These are phyloP conservation scores for Bos indicus DNA, from an alignment of 2,113 vertebrate species.

Conservation along the genomic window DNA sequence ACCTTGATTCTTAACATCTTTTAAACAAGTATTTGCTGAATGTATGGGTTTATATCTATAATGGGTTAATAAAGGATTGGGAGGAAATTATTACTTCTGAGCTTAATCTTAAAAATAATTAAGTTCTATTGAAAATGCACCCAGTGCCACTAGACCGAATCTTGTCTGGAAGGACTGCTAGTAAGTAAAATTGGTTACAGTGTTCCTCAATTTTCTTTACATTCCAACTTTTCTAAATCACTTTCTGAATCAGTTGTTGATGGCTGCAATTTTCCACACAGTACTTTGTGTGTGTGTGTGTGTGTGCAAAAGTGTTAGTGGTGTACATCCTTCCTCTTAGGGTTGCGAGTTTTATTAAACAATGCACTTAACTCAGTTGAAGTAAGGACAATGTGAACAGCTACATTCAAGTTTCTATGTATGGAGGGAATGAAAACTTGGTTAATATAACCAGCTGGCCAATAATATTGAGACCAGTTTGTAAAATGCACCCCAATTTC, in stretches of 20 bases:
- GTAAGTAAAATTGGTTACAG: background rate
- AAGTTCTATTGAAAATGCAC: background rate
- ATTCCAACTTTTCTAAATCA: background rate
- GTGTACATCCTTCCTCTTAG: background rate
- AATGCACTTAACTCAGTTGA: background rate
- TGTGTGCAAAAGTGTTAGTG: background rate
- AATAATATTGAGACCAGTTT: background rate
- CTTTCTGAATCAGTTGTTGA: background rate
- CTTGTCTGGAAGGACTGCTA: background rate
- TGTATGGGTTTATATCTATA: background rate
- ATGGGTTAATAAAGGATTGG: background rate
- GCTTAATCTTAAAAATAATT: background rate
- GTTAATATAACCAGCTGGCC: background rate
- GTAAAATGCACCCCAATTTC: slow-evolving; percentile 9
- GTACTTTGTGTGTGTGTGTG: background rate
- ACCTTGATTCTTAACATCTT: background rate
- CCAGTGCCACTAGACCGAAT: background rate
- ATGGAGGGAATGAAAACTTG: background rate
- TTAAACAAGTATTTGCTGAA: background rate
- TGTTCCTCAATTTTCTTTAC: background rate
- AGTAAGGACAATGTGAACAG: background rate
- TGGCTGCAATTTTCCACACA: background rate
- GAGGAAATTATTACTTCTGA: background rate
- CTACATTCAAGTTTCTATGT: background rate
- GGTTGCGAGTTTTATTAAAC: slow-evolving; percentile 21